These are phyloP conservation scores for Pyrrhosoma nymphula DNA, from an alignment of 2,888 invertebrate genomes.

Conservation along the genomic window DNA sequence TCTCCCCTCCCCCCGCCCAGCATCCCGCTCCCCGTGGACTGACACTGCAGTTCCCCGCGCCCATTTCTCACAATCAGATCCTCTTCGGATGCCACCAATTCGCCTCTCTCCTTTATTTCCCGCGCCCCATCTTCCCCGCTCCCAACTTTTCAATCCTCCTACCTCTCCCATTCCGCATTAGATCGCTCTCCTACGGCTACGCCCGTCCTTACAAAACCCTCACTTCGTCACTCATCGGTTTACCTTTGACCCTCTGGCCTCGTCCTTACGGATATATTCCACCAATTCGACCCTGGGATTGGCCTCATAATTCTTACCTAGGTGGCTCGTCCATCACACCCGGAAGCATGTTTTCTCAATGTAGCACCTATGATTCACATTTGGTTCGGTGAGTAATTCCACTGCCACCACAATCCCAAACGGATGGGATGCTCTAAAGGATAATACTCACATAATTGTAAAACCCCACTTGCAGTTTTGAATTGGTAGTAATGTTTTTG, in stretches of 20 bases:
- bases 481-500: too few species aligned
- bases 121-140: background rate
- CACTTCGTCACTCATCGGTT: background rate
- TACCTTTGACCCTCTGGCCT: background rate
- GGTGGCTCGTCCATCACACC: background rate
- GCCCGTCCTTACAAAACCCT: background rate
- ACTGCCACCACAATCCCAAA: background rate
- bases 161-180: background rate
- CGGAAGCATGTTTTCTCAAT: background rate
- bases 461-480: too few species aligned
- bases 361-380: background rate
- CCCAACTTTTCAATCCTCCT: background rate
- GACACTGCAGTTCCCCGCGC: constrained; percentile 53
- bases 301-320: constrained; percentile 25
- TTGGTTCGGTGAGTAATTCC: background rate
- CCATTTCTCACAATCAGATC: constrained; percentile 66
- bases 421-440: too few species aligned
- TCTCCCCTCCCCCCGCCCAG: background rate
- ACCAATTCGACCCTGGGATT: constrained; percentile 38
- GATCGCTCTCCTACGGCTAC: background rate
- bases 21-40: constrained; percentile 28
- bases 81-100: constrained; percentile 43
- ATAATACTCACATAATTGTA: background rate
- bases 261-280: constrained; percentile 3
- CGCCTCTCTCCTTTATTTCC: constrained; percentile 26